phyloP scores from a whole-genome alignment of 1,140 invertebrate genomes.

The Sarcophaga bullata region DNA sequence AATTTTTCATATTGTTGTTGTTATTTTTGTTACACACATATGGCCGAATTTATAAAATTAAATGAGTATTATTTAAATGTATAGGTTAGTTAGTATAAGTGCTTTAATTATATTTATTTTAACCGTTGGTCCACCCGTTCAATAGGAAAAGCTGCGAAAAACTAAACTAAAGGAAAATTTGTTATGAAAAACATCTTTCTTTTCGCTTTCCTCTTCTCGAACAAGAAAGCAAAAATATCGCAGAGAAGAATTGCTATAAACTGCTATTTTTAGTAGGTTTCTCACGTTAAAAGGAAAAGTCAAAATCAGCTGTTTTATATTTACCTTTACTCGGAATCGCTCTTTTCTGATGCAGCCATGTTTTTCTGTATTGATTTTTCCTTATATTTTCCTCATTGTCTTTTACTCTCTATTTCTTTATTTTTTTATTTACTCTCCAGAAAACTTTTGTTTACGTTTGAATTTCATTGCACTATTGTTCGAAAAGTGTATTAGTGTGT shows the following conservation, averaged over 20 bases:
- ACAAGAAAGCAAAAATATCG: neutral
- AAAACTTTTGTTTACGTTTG: too few relatives aligned
- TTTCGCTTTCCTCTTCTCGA: too few relatives aligned
- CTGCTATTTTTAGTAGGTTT: conserved; percentile 26
- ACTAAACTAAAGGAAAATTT: conserved; percentile 45
- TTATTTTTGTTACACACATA: conserved; percentile 6
- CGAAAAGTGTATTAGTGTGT: too few relatives aligned
- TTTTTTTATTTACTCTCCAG: neutral
- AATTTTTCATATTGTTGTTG: conserved; percentile 51
- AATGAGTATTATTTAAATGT: neutral
- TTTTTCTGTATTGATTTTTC: neutral
- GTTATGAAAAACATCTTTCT: too few relatives aligned
- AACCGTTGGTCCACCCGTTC: conserved; percentile 49
- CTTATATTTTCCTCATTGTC: neutral
- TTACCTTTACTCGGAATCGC: neutral
- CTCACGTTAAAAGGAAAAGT: conserved; percentile 8
- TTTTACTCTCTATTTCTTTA: neutral
- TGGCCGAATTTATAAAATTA: neutral
- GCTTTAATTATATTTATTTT: conserved; percentile 23
- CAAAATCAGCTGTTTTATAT: conserved; percentile 32
- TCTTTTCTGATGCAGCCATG: neutral
- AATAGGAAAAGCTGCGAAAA: conserved; percentile 60
- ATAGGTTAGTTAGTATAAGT: neutral
- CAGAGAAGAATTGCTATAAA: neutral
- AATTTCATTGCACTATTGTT: too few relatives aligned